Percentiles rank a stretch among this genome's conserved stretches.
These are phyloP conservation scores for Cancer borealis DNA, from an alignment of 2,888 invertebrate species.

Conservation along the genomic window DNA sequence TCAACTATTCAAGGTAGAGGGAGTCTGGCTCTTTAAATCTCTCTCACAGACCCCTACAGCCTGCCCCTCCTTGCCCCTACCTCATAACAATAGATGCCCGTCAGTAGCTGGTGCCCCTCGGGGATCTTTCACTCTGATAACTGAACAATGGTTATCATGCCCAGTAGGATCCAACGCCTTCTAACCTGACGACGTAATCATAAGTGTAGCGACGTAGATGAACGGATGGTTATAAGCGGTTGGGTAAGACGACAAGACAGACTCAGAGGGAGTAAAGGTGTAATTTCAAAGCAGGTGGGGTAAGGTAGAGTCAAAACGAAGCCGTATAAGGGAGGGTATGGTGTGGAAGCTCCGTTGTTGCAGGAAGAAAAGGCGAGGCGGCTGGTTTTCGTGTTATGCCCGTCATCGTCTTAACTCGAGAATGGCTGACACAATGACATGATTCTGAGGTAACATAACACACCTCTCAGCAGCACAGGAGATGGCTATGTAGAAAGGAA, in stretches of 20 bases:
- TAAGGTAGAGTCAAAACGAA: no score
- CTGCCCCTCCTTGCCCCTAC: background rate
- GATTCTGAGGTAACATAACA: background rate
- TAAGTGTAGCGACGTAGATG: background rate
- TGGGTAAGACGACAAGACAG: background rate
- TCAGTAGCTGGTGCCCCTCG: background rate
- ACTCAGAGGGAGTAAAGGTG: background rate
- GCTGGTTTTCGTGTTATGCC: background rate
- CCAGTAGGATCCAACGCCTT: background rate
- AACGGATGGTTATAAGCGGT: background rate
- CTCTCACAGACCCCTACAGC: background rate
- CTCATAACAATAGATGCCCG: background rate
- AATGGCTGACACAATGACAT: background rate
- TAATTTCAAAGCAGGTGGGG: background rate
- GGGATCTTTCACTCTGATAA: background rate
- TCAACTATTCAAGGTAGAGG: background rate
- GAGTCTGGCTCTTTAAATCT: conserved; percentile 28
- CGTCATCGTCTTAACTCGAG: background rate
- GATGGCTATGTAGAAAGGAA: background rate
- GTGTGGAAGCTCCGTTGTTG: background rate
- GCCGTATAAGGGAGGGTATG: background rate
- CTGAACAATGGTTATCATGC: no score
- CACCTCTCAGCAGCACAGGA: background rate
- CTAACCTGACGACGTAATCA: background rate
- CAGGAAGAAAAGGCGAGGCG: background rate